These are phyloP conservation scores for Aphelinus certus DNA, from an alignment of 1,140 invertebrate species.

Conservation along the genomic window DNA sequence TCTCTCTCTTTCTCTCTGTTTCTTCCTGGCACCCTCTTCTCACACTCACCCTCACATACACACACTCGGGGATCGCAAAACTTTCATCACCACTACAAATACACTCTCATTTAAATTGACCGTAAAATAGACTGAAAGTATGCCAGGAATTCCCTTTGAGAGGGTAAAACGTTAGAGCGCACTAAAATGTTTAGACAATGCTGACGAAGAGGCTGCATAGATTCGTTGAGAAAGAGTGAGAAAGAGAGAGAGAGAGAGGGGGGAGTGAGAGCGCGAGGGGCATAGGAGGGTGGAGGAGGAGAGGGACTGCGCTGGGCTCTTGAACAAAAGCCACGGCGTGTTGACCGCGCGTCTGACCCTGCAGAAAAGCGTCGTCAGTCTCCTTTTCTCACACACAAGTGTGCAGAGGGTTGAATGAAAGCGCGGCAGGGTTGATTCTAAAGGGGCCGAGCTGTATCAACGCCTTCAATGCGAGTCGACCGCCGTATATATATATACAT, in stretches of 20 bases:
- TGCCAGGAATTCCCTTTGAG: not conserved
- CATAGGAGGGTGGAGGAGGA: not conserved
- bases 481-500: too few species aligned
- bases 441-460: not conserved
- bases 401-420: not conserved
- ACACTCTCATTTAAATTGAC: not conserved
- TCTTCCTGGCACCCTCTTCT: too few species aligned
- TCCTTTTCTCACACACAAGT: not conserved
- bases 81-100: too few species aligned
- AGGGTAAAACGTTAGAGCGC: not conserved
- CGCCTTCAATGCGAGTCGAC: not conserved
- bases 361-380: slow-evolving; percentile 40
- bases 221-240: not conserved
- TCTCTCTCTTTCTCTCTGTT: too few species aligned
- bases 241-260: not conserved
- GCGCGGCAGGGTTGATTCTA: too few species aligned
- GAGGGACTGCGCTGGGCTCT: slow-evolving; percentile 24
- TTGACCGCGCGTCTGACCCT: slow-evolving; percentile 52
- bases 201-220: not conserved
- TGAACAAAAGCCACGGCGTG: slow-evolving; percentile 48
- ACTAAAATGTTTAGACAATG: too few species aligned
- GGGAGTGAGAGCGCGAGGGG: not conserved
- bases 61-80: too few species aligned
- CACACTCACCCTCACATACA: too few species aligned
- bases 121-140: not conserved